Evolutionary conservation across 2,113 vertebrate species (phyloP).

Genomic region (Epinephelus moara): DNA sequence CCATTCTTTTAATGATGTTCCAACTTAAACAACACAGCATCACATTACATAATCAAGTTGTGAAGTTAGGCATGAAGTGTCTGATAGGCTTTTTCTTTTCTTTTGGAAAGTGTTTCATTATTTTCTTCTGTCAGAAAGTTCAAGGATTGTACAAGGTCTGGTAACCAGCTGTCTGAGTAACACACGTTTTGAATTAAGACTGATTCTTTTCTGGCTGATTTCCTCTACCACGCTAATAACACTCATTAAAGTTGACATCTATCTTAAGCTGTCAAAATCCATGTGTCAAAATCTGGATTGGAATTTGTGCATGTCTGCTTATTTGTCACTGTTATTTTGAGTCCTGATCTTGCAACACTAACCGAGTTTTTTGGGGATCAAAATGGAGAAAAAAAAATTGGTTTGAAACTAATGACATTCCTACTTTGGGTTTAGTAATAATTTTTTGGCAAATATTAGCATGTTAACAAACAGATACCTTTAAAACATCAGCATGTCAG

Average conservation of each 20-base stretch:
- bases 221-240: conserved; percentile 4
- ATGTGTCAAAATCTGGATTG: conserved; percentile 1
- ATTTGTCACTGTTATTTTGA: conserved; percentile 2
- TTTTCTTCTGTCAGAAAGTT: conserved; percentile 10
- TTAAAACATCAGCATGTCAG: not conserved
- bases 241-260: conserved; percentile 1
- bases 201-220: conserved; percentile 5
- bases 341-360: not conserved
- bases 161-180: conserved; percentile 35
- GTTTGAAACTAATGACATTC: not conserved
- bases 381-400: not conserved
- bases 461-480: not conserved
- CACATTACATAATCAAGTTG: not conserved
- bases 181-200: conserved; percentile 22
- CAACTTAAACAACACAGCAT: not conserved
- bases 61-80: not conserved
- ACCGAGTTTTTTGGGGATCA: not conserved
- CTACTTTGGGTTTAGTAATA: not conserved
- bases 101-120: not conserved
- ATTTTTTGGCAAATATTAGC: not conserved
- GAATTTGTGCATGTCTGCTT: not conserved
- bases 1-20: not conserved
- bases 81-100: not conserved
- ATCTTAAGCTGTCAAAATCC: conserved; percentile 17
- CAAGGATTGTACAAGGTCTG: not conserved